phyloP scores from a whole-genome alignment of 64 coral and sea anemone species.

The Stichodactyla helianthus region DNA sequence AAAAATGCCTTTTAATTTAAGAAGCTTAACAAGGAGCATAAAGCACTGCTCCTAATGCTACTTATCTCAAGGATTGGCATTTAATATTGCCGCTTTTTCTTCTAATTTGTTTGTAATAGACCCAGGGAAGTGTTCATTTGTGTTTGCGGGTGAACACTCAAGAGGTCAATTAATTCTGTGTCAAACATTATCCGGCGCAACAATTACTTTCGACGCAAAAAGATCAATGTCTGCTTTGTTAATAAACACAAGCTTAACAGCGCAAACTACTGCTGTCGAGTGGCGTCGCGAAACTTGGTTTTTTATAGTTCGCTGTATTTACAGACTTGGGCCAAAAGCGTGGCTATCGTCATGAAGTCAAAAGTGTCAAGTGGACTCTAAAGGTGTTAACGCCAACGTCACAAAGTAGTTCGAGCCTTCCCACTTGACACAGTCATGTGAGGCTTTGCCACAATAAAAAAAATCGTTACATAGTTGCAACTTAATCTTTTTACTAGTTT shows the following conservation, averaged over 20 bases:
- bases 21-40: not conserved
- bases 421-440: no score
- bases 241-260: not conserved
- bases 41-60: not conserved
- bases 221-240: not conserved
- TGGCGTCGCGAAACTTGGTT: not conserved
- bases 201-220: not conserved
- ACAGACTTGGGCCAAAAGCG: not conserved
- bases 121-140: conserved; percentile 9
- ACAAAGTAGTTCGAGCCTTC: no score
- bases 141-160: not conserved
- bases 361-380: not conserved
- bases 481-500: no score
- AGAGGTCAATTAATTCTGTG: not conserved
- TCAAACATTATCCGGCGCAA: not conserved
- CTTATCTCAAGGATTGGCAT: not conserved
- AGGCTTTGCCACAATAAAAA: no score
- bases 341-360: not conserved
- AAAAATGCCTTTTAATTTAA: not conserved
- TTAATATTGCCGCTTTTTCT: conserved; percentile 15
- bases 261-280: not conserved
- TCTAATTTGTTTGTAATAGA: conserved; percentile 13
- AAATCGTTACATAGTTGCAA: no score
- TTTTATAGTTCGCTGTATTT: not conserved
- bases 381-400: no score